Evolutionary conservation across 2,888 invertebrate species (phyloP), one percentile per base, ranked within the genome.

Genomic region (Elmis aenea): DNA sequence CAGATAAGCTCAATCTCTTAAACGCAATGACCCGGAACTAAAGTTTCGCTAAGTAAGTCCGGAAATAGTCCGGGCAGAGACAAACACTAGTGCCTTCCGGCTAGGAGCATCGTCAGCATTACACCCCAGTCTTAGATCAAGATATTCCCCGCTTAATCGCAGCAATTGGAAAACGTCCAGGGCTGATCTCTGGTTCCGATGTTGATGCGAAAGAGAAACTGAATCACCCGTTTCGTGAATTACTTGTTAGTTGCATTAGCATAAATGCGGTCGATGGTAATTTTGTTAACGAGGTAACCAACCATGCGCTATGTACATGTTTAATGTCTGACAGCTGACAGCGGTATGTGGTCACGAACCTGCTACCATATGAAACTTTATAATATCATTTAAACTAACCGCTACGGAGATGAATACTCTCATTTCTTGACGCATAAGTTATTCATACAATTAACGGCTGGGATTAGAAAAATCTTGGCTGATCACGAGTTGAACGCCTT

Each of bases 21-120:
- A 33, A 53, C 33, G 50, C 53, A 54, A 56, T 55, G 56, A 54
- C 51, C 51, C 52, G 53, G 54, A 56, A 55, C 51, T 46, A 41
- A 45, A 48, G 49, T 52, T 53, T 51, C 48, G 53, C 50, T 51
- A 56, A 57, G 51, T 52, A 52, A 48, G 35, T 46, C 53, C 54
- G 59, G 58, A 59, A 59, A 55, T 49, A 46, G 55, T 46, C 50
- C 53, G 46, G 50, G 46, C 47, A 41, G 52, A 49, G 55, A 58
- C 55, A 56, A 57, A 55, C 55, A 51, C 52, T 41, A 35, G 35
- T 46, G 44, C 45, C 53, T 55, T 57, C 57, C 57, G 57, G 54
- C 23, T 25, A 31, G 43, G 37, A 45, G 58, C 57, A 36, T 45
- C 41, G 48, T 47, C 51, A 53, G 52, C 52, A 41, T 37, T 38